A percentile compares a stretch with the other conserved stretches of the same genome.
Evolutionary conservation across 37 sponge, comb jelly and placozoan species (phyloP).

Genomic region (Aplysina aerophoba): DNA sequence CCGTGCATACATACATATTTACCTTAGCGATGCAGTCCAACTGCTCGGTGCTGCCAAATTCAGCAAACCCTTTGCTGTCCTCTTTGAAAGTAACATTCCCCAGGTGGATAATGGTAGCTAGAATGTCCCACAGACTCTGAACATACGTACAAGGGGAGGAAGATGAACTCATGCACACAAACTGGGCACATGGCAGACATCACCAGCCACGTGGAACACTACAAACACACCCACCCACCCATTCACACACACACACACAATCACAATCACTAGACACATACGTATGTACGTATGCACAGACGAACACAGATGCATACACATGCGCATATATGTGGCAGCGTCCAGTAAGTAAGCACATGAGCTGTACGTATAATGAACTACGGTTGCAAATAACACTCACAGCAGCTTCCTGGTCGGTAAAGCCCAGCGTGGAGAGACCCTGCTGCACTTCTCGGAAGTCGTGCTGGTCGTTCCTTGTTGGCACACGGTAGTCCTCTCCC

Average conservation of each 20-base stretch:
- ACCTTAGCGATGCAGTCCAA: constrained; percentile 44
- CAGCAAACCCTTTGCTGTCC: constrained; percentile 27
- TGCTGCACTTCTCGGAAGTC: constrained; percentile 59
- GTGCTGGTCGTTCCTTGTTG: constrained; percentile 49
- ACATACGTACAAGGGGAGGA: neutral
- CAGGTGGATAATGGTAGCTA: constrained; percentile 68
- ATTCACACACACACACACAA: neutral
- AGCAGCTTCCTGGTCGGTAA: constrained; percentile 40
- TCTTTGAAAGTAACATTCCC: constrained; percentile 51
- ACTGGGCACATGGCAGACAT: neutral
- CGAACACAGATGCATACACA: too few relatives aligned
- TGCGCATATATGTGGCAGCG: neutral
- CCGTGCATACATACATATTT: neutral
- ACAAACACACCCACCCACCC: neutral
- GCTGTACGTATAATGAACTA: neutral
- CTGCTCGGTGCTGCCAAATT: constrained; percentile 6
- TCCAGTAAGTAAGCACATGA: neutral
- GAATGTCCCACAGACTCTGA: constrained; percentile 67
- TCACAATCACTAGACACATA: neutral
- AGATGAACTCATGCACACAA: neutral
- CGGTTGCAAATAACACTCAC: constrained; percentile 20
- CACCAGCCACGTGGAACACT: neutral
- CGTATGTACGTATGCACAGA: neutral
- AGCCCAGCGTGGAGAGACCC: constrained; percentile 65
- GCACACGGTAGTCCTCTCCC: constrained; percentile 49